Percentiles rank a stretch among this genome's conserved stretches.
Conservation (phyloP, 2,888 invertebrate genomes). For the Nomada fucata region DNA sequence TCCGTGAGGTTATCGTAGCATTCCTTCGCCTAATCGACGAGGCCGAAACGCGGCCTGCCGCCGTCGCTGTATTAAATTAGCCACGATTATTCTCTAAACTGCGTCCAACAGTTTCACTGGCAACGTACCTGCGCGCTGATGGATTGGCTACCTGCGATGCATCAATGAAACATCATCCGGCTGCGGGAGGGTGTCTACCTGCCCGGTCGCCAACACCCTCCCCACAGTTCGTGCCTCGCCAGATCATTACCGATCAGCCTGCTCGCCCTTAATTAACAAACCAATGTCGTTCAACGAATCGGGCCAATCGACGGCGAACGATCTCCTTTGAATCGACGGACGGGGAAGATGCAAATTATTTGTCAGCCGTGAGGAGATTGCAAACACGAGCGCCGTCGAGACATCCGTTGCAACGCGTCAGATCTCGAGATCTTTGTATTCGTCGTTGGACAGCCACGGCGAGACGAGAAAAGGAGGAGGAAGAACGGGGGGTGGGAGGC, state of each 20-base stretch:
- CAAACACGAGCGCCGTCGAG: conserved; percentile 50
- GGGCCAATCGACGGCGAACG: neutral
- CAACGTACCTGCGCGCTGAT: conserved; percentile 18
- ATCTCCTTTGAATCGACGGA: neutral
- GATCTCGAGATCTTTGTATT: conserved; percentile 63
- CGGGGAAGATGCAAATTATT: neutral
- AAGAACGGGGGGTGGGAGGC: neutral
- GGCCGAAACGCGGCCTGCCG: neutral
- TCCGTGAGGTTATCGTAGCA: too few relatives aligned
- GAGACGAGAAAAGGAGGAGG: conserved; percentile 12
- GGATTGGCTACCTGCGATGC: conserved; percentile 22
- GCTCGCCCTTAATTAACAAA: conserved; percentile 17
- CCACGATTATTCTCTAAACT: conserved; percentile 7
- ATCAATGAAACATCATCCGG: conserved; percentile 17
- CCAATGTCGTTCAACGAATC: conserved; percentile 6
- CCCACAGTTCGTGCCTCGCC: conserved; percentile 11
- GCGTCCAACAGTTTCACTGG: conserved; percentile 12
- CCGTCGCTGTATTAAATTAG: conserved; percentile 11
- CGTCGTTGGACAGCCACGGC: conserved; percentile 26
- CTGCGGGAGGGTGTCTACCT: neutral
- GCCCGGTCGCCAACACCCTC: conserved; percentile 16
- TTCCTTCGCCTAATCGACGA: conserved; percentile 2
- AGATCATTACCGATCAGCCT: conserved; percentile 22
- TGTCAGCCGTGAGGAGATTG: conserved; percentile 26
- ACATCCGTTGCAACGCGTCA: conserved; percentile 49